Evolutionary conservation across 2,113 vertebrate genomes (phyloP), one percentile per base, ranked within the genome.

Genomic region (Litocranius walleri): DNA sequence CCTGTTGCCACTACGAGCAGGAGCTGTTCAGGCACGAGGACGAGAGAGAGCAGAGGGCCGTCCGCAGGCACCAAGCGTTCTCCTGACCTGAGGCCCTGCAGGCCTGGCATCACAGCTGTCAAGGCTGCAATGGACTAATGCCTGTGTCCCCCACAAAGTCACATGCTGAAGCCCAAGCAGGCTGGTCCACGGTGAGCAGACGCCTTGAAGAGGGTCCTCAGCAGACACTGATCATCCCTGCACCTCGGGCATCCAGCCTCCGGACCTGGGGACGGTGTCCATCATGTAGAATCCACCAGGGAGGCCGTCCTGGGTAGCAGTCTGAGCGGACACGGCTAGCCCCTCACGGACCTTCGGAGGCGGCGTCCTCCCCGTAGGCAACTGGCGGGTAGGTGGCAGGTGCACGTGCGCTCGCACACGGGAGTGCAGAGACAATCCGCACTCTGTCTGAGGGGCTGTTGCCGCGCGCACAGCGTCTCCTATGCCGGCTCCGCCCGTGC

Each of bases 361-460:
- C 3, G 1, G 0, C 7, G 4, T 1, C 29, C 11, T 36, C 30
- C 25, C 11, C 3, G 9, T 29, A 43, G 56, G 21, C 27, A 17
- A 7, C 1, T 30, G 62, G 4, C 45, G n/a, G 10, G 3, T 56
- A 48, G 33, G 17, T 8, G 74, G 40, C 8, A 15, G 74, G 25
- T 21, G 29, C n/a, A 12, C n/a, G 3, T 1, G 9, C 1, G 0
- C 45, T 8, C 0, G 4, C 27, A 80, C 8, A 11, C 1, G 0
- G 27, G 17, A 0, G 8, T 19, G 8, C 1, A 15, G 27, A 19
- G 45, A 50, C 1, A 2, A 1, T 6, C 4, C 50, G 43, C 7
- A 17, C 8, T 19, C 15, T 17, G 5, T 23, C 36, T 9, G 0
- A 2, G 1, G 29, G 6, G 2, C 40, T 40, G 11, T 2, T 1